Evolutionary conservation across 2,797 vertebrate species (phyloP), one percentile per base, ranked within the genome.

Genomic region (Acanthornis magna): DNA sequence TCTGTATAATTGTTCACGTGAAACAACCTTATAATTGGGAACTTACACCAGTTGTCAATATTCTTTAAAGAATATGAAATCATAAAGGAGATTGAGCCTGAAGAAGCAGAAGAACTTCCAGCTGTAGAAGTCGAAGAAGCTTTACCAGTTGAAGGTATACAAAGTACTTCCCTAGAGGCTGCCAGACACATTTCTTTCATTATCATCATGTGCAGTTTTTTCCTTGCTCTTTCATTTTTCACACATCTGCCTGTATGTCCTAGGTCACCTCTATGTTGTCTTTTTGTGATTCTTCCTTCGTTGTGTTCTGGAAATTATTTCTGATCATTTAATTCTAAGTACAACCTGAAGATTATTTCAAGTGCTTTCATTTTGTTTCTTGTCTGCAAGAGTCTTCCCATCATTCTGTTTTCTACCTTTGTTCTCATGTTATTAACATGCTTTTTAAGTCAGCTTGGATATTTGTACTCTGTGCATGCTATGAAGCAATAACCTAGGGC

Each of bases 51-150:
- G 47, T 95, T 98, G 72, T 98, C 90, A 96, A 97, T 96, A 96
- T 97, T 98, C 97, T 97, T 98, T 97, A 97, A 98, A 98, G 98
- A 98, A 90, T 94, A 78, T 40, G 96, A 97, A 97, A 96, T 97
- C 58, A 11, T 95, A 96, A 95, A 96, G 78, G 95, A 97, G 81
- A 50, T 95, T 95, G 95, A 97, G 48, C 91, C 90, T 26, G 97
- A 97, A 97, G 95, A 97, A 95, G 72, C 62, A 61, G 85, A 96
- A 92, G 96, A 96, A 92, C 96, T 97, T 92, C 88, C 95, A 92
- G 91, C 53, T 92, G 91, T 85, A 94, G 94, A 98, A 94, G 85
- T 93, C 82, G 95, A 97, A 96, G 97, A 95, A 96, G n/a, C 76
- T 58, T 85, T 97, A 79, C 95, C 96, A 80, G 72, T 80, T 79